Base-by-base conservation (phyloP, 2,888 invertebrate species). In the Malthinus flaveolus region DNA sequence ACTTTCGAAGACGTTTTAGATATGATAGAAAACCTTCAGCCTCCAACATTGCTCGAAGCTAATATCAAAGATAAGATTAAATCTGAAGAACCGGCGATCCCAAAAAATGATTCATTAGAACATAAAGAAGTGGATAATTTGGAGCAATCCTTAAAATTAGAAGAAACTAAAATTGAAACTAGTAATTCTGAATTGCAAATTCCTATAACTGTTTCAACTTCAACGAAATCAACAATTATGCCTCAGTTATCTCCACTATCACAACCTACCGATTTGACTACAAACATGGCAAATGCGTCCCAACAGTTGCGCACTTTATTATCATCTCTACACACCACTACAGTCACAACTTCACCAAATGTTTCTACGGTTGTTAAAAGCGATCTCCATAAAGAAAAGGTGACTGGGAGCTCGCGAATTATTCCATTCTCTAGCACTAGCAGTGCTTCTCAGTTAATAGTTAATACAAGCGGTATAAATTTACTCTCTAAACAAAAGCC, bases 241-340 rank as follows among this genome's bases (percentile, higher is more conserved):
- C 87, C 89, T 0, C 88, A 89, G 71, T 75, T 89, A 15, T 89
- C 89, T 0, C 89, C 89, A 0, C 73, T 89, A 1, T 88, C 88
- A 0, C 88, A 88, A 71, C 88, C 89, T 0, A 84, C 87, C 1
- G 88, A 89, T 71, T 76, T 89, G 46, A 87, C 88, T 9, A 86
- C 87, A 0, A 88, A 87, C 68, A 87, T 89, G 78, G 87, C 85
- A 0, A 89, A 87, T 70, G 88, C 85, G 0, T 87, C 87, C 0
- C 87, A 88, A 72, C 89, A 88, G 68, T 71, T 88, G 44, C 79
- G 87, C 33, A 85, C 85, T 4, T 81, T 89, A 46, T 80, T 89
- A 74, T 88, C 89, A 0, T 88, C 87, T 0, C 72, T 88, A 32
- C 86, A 85, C 58, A 80, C 85, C 0, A 82, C 84, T 33, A 83